A percentile compares a stretch with the other conserved stretches of the same genome.
These are phyloP conservation scores for Oplegnathus fasciatus DNA, from an alignment of 2,113 vertebrate species.

Conservation along the genomic window DNA sequence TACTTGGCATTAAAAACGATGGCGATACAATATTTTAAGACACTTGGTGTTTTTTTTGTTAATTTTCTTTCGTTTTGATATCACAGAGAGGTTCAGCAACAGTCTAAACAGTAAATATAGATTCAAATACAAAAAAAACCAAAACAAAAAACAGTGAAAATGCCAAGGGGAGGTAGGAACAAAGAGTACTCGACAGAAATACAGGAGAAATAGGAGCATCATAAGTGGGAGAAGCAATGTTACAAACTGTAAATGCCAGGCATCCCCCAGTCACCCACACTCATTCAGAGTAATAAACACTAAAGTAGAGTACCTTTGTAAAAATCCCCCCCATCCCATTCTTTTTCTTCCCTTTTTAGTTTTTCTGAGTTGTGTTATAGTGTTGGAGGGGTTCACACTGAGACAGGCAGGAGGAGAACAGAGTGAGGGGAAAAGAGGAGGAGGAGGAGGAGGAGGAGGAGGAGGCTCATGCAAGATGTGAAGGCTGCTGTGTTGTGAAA, in stretches of 20 bases:
- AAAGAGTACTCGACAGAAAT: constrained; percentile 64
- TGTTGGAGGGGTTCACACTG: constrained; percentile 69
- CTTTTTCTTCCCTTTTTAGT: constrained; percentile 34
- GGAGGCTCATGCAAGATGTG: constrained; percentile 73
- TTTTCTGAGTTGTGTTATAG: constrained; percentile 61
- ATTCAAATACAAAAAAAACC: constrained; percentile 83
- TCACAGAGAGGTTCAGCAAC: constrained; percentile 89
- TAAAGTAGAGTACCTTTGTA: constrained; percentile 60
- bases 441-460: constrained; percentile 21
- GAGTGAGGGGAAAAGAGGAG: background rate
- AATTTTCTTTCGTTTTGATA: constrained; percentile 84
- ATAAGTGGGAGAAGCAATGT: constrained; percentile 58
- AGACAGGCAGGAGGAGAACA: constrained; percentile 61
- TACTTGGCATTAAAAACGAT: constrained; percentile 93
- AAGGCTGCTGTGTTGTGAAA: constrained; percentile 57
- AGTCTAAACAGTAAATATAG: constrained; percentile 88
- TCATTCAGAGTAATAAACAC: constrained; percentile 73
- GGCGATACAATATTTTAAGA: constrained; percentile 93
- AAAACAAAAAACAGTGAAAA: constrained; percentile 54
- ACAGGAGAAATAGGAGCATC: constrained; percentile 45
- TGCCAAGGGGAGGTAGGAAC: constrained; percentile 77
- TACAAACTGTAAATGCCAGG: constrained; percentile 68
- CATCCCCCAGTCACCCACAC: constrained; percentile 64
- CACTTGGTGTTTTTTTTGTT: constrained; percentile 91
- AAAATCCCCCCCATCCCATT: constrained; percentile 51